These are phyloP conservation scores for Amphiduros pacificus DNA, from an alignment of 2,888 invertebrate genomes.

Conservation along the genomic window DNA sequence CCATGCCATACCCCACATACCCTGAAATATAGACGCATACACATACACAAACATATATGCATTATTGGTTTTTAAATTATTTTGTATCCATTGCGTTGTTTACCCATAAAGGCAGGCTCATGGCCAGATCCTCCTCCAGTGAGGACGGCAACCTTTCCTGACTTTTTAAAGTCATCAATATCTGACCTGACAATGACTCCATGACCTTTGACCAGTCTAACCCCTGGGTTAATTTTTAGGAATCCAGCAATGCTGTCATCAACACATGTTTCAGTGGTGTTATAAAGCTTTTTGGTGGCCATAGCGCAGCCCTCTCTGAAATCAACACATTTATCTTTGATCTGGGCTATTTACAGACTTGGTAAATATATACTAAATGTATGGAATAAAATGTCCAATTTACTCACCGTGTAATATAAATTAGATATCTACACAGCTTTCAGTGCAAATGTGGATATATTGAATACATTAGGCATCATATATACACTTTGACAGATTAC, in stretches of 20 bases:
- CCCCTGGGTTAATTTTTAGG: slow-evolving; percentile 58
- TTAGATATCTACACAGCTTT: too few species aligned
- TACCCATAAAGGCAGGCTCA: slow-evolving; percentile 66
- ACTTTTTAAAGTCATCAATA: slow-evolving; percentile 62
- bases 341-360: too few species aligned
- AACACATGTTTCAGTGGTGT: slow-evolving; percentile 40
- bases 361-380: too few species aligned
- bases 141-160: slow-evolving; percentile 59
- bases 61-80: too few species aligned
- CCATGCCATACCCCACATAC: slow-evolving; percentile 75
- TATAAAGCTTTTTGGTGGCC: slow-evolving; percentile 44
- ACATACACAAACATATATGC: too few species aligned
- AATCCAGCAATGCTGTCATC: slow-evolving; percentile 62
- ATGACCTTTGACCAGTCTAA: slow-evolving; percentile 63
- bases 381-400: too few species aligned
- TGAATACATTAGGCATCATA: too few species aligned
- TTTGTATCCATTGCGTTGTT: background rate
- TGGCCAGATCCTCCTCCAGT: slow-evolving; percentile 81
- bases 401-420: too few species aligned
- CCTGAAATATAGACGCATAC: slow-evolving; percentile 60
- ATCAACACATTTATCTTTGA: too few species aligned
- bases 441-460: too few species aligned
- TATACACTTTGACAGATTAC: too few species aligned
- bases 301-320: too few species aligned
- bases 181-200: slow-evolving; percentile 62